Percentiles rank a stretch among this genome's conserved stretches.
Evolutionary conservation across 2,113 vertebrate species (phyloP).

Genomic region (Clinocottus analis): DNA sequence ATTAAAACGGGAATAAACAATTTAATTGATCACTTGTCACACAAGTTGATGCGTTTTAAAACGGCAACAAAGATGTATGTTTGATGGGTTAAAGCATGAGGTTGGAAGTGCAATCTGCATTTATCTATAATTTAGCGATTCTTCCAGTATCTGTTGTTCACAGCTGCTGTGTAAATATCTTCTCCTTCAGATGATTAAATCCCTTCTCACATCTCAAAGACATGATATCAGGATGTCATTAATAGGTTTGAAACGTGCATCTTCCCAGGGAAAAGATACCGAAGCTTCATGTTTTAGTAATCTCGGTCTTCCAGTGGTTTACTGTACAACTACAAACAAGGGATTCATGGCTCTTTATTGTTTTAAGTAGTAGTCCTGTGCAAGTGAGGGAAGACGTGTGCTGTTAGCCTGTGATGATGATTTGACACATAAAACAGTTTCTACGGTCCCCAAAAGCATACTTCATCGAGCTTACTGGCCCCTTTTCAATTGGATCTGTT

Average conservation of each 20-base stretch:
- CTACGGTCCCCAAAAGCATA: neutral
- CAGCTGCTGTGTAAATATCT: neutral
- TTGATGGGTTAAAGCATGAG: neutral
- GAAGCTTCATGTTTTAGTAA: neutral
- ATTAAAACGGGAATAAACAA: neutral
- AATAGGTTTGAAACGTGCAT: neutral
- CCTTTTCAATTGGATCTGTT: constrained; percentile 4
- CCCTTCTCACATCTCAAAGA: neutral
- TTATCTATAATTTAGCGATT: neutral
- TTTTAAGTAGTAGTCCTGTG: neutral
- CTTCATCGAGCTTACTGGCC: neutral
- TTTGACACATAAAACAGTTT: neutral
- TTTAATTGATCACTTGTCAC: neutral
- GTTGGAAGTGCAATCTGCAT: neutral
- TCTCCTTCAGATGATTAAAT: neutral
- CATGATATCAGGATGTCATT: neutral
- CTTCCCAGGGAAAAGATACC: neutral
- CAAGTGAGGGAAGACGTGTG: neutral
- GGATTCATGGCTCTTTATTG: neutral
- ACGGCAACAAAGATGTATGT: neutral
- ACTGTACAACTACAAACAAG: neutral
- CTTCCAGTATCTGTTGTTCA: neutral
- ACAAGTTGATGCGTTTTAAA: neutral
- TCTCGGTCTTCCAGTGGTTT: neutral
- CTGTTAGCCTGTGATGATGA: neutral